phyloP scores from a whole-genome alignment of 2,888 invertebrate genomes.

The Tupiocoris notatus region DNA sequence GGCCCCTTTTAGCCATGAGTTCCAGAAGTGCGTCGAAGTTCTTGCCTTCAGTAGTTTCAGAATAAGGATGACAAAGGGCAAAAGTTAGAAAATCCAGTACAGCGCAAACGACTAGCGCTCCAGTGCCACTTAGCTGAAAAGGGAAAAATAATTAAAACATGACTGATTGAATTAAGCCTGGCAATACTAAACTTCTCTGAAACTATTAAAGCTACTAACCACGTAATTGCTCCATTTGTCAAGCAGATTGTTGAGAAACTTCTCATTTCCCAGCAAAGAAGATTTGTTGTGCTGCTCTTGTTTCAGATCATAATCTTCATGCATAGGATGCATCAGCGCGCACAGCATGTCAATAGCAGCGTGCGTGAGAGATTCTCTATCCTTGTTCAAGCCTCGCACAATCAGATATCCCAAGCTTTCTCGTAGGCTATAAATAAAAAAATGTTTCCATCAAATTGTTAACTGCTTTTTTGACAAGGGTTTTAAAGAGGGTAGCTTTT shows the following conservation, averaged over 20 bases:
- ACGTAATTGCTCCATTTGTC: slow-evolving; percentile 95
- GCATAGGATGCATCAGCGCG: slow-evolving; percentile 98
- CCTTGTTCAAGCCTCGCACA: slow-evolving; percentile 81
- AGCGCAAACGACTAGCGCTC: slow-evolving; percentile 92
- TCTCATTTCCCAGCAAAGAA: slow-evolving; percentile 84
- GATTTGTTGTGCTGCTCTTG: slow-evolving; percentile 99
- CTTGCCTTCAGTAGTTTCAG: slow-evolving; percentile 96
- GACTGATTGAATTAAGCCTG: neutral
- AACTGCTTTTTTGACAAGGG: too few species aligned
- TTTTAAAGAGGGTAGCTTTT: too few species aligned
- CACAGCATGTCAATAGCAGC: slow-evolving; percentile 96
- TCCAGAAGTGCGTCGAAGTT: slow-evolving; percentile 91
- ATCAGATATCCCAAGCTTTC: slow-evolving; percentile 93
- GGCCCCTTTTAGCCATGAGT: slow-evolving; percentile 89
- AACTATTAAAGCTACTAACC: slow-evolving; percentile 59
- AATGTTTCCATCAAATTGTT: neutral
- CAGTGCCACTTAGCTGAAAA: slow-evolving; percentile 81
- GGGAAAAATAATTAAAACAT: too few species aligned
- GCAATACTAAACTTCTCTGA: neutral
- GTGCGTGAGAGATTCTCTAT: slow-evolving; percentile 87
- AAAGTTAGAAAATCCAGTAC: slow-evolving; percentile 99
- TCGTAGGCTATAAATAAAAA: slow-evolving; percentile 75
- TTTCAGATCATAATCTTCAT: slow-evolving; percentile 90
- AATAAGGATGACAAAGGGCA: slow-evolving; percentile 96
- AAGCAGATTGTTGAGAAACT: slow-evolving; percentile 88